Evolutionary conservation across 2,113 vertebrate species (phyloP).

Genomic region (Rhynchomys soricoides): DNA sequence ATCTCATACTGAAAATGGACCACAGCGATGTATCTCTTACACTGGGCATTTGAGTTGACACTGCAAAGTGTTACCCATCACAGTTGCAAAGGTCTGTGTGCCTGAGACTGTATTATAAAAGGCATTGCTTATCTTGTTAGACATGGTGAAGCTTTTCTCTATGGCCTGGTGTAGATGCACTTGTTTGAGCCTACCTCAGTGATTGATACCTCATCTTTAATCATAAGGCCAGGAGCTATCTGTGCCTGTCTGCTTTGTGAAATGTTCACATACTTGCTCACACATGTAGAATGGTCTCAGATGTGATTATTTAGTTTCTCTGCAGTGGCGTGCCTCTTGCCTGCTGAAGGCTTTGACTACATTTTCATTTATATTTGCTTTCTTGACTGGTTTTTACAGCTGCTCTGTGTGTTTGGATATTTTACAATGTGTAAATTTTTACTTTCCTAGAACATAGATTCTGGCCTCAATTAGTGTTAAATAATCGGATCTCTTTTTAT

Average conservation of each 20-base stretch:
- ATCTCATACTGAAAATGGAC: neutral
- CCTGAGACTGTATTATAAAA: neutral
- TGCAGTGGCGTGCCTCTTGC: rapidly evolving
- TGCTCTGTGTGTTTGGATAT: neutral
- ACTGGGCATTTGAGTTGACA: no score
- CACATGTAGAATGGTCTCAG: neutral
- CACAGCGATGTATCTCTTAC: neutral
- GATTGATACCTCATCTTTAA: neutral
- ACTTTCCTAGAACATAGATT: neutral
- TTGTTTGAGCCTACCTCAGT: neutral
- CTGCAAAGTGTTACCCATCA: rapidly evolving
- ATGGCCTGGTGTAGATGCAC: neutral
- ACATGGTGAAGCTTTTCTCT: neutral
- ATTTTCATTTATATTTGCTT: neutral
- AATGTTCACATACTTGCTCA: neutral
- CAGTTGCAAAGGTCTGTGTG: neutral
- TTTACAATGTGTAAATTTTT: neutral
- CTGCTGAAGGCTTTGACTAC: rapidly evolving
- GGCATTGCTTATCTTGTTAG: neutral
- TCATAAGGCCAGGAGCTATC: neutral
- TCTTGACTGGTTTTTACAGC: neutral
- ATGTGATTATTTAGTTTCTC: rapidly evolving
- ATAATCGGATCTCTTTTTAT: no score
- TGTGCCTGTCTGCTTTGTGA: rapidly evolving
- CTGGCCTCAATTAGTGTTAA: neutral